Percentiles rank a stretch among this genome's conserved stretches.
These are phyloP conservation scores for Montipora cactus DNA, from an alignment of 64 coral and sea anemone genomes.

Conservation along the genomic window DNA sequence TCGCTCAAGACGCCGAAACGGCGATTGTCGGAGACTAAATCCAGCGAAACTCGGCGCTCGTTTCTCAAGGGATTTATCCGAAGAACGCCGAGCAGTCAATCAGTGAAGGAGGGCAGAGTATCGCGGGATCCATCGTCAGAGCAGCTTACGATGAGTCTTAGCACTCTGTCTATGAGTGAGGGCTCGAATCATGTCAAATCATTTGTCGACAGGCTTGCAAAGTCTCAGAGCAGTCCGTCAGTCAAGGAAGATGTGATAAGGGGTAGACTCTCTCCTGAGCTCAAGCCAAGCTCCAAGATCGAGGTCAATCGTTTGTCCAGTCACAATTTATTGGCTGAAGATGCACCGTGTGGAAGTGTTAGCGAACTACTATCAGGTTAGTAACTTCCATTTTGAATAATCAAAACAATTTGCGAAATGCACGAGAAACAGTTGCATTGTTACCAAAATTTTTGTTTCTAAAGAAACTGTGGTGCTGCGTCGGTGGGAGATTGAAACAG, in stretches of 20 bases:
- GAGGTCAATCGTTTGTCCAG: conserved; percentile 1
- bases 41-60: conserved; percentile 61
- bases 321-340: not conserved
- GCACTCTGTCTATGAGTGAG: conserved; percentile 66
- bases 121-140: conserved; percentile 60
- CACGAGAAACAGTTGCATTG: too few species aligned
- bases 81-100: conserved; percentile 83
- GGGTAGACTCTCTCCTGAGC: not conserved
- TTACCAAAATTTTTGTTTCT: too few species aligned
- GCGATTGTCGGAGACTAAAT: conserved; percentile 79
- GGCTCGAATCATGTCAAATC: conserved; percentile 14
- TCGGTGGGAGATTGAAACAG: too few species aligned
- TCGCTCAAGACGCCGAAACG: conserved; percentile 59
- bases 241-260: conserved; percentile 36
- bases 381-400: not conserved
- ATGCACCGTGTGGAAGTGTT: not conserved
- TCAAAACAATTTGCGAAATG: too few species aligned
- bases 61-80: conserved; percentile 86
- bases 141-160: conserved; percentile 66
- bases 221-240: conserved; percentile 62
- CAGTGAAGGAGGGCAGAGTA: conserved; percentile 83
- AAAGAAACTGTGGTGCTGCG: too few species aligned
- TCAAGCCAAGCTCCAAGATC: not conserved
- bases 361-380: conserved; percentile 16
- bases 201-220: conserved; percentile 61